Conservation (phyloP, 1,140 invertebrate genomes). For the Trichoplusia ni region DNA sequence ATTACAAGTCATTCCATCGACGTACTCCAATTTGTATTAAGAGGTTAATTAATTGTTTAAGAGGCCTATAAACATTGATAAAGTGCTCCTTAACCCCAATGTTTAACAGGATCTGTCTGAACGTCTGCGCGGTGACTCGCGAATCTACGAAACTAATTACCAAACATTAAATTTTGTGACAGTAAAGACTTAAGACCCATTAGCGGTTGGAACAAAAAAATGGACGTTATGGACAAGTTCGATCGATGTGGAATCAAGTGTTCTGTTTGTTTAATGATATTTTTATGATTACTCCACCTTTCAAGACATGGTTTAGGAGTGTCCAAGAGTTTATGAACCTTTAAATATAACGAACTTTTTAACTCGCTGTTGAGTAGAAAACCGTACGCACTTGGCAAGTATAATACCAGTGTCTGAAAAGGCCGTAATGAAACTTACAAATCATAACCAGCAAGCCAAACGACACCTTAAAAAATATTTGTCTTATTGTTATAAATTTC, state of each 20-base stretch:
- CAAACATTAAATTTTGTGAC: neutral
- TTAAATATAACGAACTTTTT: conserved; percentile 1
- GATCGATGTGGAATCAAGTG: too few relatives aligned
- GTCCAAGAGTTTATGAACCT: too few relatives aligned
- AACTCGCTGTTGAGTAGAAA: neutral
- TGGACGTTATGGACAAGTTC: too few relatives aligned
- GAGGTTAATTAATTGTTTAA: neutral
- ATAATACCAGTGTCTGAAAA: conserved; percentile 1
- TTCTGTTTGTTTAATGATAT: too few relatives aligned
- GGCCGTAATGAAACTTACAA: too few relatives aligned
- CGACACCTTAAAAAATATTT: too few relatives aligned
- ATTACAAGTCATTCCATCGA: neutral
- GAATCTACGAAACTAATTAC: conserved; percentile 9
- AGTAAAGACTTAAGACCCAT: conserved; percentile 3
- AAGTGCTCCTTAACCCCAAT: neutral
- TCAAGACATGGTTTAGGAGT: too few relatives aligned
- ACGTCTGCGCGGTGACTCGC: conserved; percentile 1
- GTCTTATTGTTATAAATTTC: too few relatives aligned
- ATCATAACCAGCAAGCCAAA: too few relatives aligned
- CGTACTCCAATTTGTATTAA: neutral
- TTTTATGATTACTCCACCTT: too few relatives aligned
- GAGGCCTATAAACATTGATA: neutral
- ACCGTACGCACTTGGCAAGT: conserved; percentile 13
- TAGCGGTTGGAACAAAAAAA: neutral
- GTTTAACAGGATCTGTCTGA: neutral